These are phyloP conservation scores for Encarsia formosa DNA, from an alignment of 2,888 invertebrate species.

Conservation along the genomic window DNA sequence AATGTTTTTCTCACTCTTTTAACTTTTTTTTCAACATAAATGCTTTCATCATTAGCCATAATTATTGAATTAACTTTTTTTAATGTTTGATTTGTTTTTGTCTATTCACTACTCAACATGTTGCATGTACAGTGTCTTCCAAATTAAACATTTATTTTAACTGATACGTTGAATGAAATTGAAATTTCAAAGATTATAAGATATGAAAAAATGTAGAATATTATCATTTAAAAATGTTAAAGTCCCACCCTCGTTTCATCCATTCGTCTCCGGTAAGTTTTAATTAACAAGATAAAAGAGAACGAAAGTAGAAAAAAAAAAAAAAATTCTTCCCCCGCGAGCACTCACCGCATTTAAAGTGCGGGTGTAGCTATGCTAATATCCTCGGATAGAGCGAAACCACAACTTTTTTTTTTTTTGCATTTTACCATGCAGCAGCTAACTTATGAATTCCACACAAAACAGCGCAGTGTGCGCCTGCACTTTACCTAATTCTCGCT, in stretches of 20 bases:
- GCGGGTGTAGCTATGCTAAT: slow-evolving; percentile 10
- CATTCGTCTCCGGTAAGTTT: background rate
- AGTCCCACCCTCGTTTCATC: background rate
- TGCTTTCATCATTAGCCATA: too few species aligned
- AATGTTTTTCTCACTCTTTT: too few species aligned
- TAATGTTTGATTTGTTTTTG: too few species aligned
- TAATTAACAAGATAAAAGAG: slow-evolving; percentile 15
- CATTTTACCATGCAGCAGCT: background rate
- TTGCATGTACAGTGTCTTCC: too few species aligned
- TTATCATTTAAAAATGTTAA: too few species aligned
- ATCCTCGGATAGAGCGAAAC: slow-evolving; percentile 10
- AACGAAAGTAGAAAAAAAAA: background rate
- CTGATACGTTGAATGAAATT: too few species aligned
- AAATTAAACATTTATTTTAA: too few species aligned
- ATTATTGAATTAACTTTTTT: too few species aligned
- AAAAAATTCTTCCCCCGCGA: background rate
- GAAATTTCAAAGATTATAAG: too few species aligned
- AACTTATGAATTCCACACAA: slow-evolving; percentile 17
- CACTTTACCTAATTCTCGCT: slow-evolving; percentile 34
- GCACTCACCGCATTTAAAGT: background rate
- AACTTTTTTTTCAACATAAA: too few species aligned
- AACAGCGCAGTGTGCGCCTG: background rate
- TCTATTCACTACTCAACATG: too few species aligned
- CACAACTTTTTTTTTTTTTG: slow-evolving; percentile 15
- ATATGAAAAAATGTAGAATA: too few species aligned